A percentile compares a stretch with the other conserved stretches of the same genome.
phyloP scores from a whole-genome alignment of 2,888 invertebrate genomes.

The Fragum sueziense region DNA sequence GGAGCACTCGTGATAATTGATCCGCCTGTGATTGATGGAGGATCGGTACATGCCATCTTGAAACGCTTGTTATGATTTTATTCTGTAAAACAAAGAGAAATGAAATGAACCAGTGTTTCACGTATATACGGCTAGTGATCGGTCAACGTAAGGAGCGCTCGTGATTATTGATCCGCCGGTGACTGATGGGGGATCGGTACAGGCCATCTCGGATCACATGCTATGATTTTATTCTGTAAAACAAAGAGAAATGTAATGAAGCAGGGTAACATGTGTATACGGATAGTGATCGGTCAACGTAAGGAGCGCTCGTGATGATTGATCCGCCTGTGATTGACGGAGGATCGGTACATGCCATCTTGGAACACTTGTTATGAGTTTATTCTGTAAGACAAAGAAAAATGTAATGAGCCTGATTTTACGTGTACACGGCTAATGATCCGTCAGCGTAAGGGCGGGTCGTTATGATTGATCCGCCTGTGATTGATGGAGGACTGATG shows the following conservation, averaged over 20 bases:
- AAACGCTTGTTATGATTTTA: no score
- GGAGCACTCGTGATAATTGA: conserved; percentile 39
- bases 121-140: conserved; percentile 40
- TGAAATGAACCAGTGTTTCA: conserved; percentile 51
- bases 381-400: no score
- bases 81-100: no score
- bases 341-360: conserved; percentile 27
- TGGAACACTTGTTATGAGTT: no score
- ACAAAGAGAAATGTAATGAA: no score
- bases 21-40: conserved; percentile 38
- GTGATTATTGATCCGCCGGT: conserved; percentile 41
- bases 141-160: conserved; percentile 37
- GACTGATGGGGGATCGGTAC: conserved; percentile 31
- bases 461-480: conserved; percentile 40
- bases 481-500: conserved; percentile 38
- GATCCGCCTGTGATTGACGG: conserved; percentile 38
- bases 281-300: conserved; percentile 30
- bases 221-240: no score
- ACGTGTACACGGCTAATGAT: conserved; percentile 43
- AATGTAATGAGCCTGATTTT: no score
- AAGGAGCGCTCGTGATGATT: conserved; percentile 41
- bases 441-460: conserved; percentile 39
- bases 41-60: conserved; percentile 21
- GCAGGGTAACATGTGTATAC: conserved; percentile 49
- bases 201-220: conserved; percentile 4